Percentiles rank a stretch among this genome's conserved stretches.
Evolutionary conservation across 2,888 invertebrate genomes (phyloP).

Genomic region (Agriopis marginaria): DNA sequence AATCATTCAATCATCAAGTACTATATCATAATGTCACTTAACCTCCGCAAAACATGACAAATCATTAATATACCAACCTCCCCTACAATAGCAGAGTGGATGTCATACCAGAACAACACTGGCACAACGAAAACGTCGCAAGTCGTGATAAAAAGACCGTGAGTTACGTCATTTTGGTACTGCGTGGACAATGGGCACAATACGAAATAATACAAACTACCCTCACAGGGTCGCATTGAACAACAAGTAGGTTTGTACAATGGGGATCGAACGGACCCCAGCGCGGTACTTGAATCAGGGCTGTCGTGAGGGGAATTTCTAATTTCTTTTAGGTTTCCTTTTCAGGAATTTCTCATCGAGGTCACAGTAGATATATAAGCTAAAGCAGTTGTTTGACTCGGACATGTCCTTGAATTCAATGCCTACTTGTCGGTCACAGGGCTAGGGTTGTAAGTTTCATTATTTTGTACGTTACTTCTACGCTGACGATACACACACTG

Average conservation of each 20-base stretch:
- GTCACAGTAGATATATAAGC: not conserved
- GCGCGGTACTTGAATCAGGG: conserved; percentile 70
- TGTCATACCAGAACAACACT: conserved; percentile 78
- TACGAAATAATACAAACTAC: conserved; percentile 82
- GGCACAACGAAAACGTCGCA: conserved; percentile 12
- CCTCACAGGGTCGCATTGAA: conserved; percentile 69
- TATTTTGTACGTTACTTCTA: no score
- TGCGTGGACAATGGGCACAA: conserved; percentile 61
- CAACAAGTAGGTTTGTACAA: conserved; percentile 83
- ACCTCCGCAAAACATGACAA: conserved; percentile 66
- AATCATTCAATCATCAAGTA: conserved; percentile 43
- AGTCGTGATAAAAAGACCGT: not conserved
- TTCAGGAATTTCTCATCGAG: not conserved
- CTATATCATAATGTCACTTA: conserved; percentile 63
- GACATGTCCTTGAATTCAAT: not conserved
- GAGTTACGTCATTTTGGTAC: conserved; percentile 19
- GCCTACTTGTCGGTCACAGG: no score
- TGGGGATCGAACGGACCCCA: conserved; percentile 77
- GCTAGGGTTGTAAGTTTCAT: no score
- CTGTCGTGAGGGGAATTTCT: conserved; percentile 75
- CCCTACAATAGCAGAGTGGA: conserved; percentile 63
- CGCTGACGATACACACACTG: no score
- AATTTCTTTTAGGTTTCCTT: conserved; percentile 16
- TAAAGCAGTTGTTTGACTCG: not conserved
- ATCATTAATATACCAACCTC: conserved; percentile 63